These are phyloP conservation scores for Sturmia bella DNA, from an alignment of 2,888 invertebrate species.

Conservation along the genomic window DNA sequence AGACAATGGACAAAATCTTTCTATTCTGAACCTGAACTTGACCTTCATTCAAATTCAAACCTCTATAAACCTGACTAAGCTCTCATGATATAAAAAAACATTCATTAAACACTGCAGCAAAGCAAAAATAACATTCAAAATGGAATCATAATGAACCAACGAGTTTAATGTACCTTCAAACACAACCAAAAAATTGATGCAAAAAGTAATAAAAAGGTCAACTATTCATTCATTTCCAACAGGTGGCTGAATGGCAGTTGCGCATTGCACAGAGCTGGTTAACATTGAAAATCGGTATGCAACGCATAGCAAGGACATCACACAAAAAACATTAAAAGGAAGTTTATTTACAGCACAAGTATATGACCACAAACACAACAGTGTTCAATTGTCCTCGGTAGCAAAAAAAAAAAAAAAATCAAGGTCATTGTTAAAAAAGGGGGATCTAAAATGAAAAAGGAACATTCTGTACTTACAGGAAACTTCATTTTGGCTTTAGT, in stretches of 20 bases:
- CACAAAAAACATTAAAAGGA: conserved; percentile 25
- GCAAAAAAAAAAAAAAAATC: conserved; percentile 44
- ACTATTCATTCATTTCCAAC: conserved; percentile 65
- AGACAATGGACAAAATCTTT: conserved; percentile 13
- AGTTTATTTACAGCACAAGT: conserved; percentile 17
- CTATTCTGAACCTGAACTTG: conserved; percentile 48
- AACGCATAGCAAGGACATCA: conserved; percentile 20
- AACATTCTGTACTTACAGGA: conserved; percentile 77
- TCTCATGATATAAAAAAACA: conserved; percentile 24
- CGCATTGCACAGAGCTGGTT: conserved; percentile 53
- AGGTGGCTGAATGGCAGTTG: conserved; percentile 67
- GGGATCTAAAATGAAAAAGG: not conserved
- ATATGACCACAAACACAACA: conserved; percentile 48
- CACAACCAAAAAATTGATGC: conserved; percentile 29
- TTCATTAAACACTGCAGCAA: not conserved
- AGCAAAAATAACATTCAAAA: not conserved
- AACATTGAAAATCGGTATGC: conserved; percentile 75
- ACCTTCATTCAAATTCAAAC: conserved; percentile 10
- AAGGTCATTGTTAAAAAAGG: conserved; percentile 52
- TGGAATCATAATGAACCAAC: conserved; percentile 26
- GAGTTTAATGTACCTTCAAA: conserved; percentile 73
- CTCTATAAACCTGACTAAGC: conserved; percentile 68
- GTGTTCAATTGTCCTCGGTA: conserved; percentile 49
- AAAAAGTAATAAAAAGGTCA: conserved; percentile 20
- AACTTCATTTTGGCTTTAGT: conserved; percentile 80